Conservation (phyloP, 2,888 invertebrate genomes). For the Rhagophthalmus giganteus region DNA sequence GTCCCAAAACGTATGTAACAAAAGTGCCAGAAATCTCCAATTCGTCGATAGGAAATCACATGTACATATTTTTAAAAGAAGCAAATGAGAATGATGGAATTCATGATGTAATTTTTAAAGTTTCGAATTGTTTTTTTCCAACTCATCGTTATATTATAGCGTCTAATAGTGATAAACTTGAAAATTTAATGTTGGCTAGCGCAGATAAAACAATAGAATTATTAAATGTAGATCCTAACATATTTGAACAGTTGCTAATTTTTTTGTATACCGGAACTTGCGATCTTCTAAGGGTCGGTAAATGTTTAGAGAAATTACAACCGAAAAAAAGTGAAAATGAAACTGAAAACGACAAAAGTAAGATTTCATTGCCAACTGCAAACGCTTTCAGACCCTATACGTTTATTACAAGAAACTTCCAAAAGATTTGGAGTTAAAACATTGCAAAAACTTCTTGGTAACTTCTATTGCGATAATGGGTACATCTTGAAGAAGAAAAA, state of each 20-base stretch:
- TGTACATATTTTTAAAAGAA: conserved; percentile 64
- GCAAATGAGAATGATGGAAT: conserved; percentile 67
- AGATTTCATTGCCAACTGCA: no score
- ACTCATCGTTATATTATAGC: conserved; percentile 76
- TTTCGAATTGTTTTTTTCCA: conserved; percentile 64
- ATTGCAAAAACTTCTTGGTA: conserved; percentile 59
- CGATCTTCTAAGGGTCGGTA: conserved; percentile 61
- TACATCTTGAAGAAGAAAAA: conserved; percentile 8
- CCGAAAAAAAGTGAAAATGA: conserved; percentile 33
- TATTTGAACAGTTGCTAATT: conserved; percentile 71
- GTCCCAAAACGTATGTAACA: conserved; percentile 47
- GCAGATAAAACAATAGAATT: conserved; percentile 55
- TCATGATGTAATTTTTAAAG: conserved; percentile 74
- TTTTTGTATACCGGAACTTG: conserved; percentile 73
- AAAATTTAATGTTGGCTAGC: conserved; percentile 58
- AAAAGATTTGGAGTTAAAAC: conserved; percentile 59
- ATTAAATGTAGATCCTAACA: conserved; percentile 62
- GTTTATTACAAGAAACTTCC: conserved; percentile 61
- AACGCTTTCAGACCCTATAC: no score
- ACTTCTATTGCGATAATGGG: conserved; percentile 42
- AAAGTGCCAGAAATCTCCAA: conserved; percentile 57
- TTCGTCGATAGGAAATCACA: conserved; percentile 57
- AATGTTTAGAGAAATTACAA: conserved; percentile 48
- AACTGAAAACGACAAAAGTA: conserved; percentile 51
- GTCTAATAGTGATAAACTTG: conserved; percentile 65